Evolutionary conservation across 2,888 invertebrate genomes (phyloP).

Genomic region (Perizoma affinitatum): DNA sequence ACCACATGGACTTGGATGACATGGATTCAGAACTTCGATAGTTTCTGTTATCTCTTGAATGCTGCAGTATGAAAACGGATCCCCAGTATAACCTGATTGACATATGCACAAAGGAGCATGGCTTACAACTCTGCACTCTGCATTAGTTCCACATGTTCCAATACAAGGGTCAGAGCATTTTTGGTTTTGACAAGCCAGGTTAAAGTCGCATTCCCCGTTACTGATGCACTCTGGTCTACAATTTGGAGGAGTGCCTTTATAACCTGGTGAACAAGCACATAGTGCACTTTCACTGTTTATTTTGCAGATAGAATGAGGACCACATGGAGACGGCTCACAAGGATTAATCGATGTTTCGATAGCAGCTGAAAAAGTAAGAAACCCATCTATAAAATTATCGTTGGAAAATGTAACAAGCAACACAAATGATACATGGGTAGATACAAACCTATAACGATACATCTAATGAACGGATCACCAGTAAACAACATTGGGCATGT

Average conservation of each 20-base stretch:
- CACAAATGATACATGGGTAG: too few species aligned
- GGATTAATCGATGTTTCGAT: conserved; percentile 73
- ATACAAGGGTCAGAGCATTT: conserved; percentile 91
- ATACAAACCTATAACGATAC: conserved; percentile 77
- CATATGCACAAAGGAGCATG: conserved; percentile 91
- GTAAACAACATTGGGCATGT: conserved; percentile 88
- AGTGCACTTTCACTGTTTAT: conserved; percentile 87
- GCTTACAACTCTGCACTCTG: conserved; percentile 90
- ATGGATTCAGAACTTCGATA: conserved; percentile 81
- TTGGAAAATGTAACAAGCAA: neutral
- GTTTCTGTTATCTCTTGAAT: conserved; percentile 61
- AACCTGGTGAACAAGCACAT: conserved; percentile 89
- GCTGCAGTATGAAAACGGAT: conserved; percentile 89
- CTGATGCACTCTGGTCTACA: conserved; percentile 92
- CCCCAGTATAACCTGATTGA: conserved; percentile 87
- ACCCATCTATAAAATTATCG: neutral
- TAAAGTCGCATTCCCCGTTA: conserved; percentile 89
- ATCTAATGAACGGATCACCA: conserved; percentile 91
- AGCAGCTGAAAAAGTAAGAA: conserved; percentile 35
- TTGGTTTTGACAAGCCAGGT: conserved; percentile 88
- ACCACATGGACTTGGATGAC: conserved; percentile 87
- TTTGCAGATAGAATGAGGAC: conserved; percentile 89
- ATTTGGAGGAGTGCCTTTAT: conserved; percentile 88
- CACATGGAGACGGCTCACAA: conserved; percentile 91
- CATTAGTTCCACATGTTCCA: conserved; percentile 88